Evolutionary conservation across 2,888 invertebrate species (phyloP), one percentile per base, ranked within the genome.

Genomic region (Synanthedon tipuliformis): DNA sequence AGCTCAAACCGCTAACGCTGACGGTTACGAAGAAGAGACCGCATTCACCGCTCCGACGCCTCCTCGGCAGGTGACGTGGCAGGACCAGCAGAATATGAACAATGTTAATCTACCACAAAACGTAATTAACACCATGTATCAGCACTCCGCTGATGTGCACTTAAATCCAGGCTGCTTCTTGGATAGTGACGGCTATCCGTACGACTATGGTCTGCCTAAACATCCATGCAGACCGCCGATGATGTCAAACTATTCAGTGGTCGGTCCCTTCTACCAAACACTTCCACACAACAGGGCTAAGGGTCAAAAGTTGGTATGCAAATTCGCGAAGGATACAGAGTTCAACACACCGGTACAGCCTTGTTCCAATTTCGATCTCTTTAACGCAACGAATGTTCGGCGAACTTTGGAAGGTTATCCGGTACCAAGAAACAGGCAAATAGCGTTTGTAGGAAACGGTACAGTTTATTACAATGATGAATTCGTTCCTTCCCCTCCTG

Each of bases 391-490:
- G 49, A 90, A 91, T 70, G 90, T 93, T 51, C 89, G 94, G 59
- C 93, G 94, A 69, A 95, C 94, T 4, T 91, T 92, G 53, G 94
- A 94, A 62, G 95, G 95, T 8, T 95, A 94, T 74, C 94, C 94
- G 0, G 89, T 90, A 52, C 88, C 89, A 54, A 77, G 83, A 48
- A 86, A 82, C 63, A 80, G 88, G 53, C 88, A 84, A 61, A 87
- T 89, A 53, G 87, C 88, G 12, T 81, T 83, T 57, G 81, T 84
- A 1, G 86, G 85, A 11, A 86, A 85, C 54, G 85, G 84, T 5
- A 81, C 84, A 4, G 80, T 84, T 59, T 85, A 84, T 69, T 84
- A 81, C 64, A 81, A 88, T 61, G 89, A 89, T 51, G 89, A 88
- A 70, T 91, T 90, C 60, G 89, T 90, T 59, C 92, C 92, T 40